Evolutionary conservation across 2,888 invertebrate species (phyloP).

Genomic region (Bombylius discolor): DNA sequence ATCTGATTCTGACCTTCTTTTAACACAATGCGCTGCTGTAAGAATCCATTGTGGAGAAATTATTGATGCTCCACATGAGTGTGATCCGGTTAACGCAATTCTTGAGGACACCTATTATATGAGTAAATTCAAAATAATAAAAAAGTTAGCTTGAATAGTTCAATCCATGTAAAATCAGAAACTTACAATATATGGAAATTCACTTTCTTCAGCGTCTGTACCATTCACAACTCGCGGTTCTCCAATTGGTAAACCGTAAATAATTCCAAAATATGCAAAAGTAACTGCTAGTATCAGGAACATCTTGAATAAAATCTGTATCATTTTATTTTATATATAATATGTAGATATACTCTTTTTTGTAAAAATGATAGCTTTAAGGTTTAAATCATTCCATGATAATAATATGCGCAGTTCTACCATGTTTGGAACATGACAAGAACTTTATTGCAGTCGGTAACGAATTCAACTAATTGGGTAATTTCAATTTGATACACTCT

Average conservation of each 20-base stretch:
- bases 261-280: too few species aligned
- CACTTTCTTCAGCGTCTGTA: conserved; percentile 20
- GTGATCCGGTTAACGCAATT: conserved; percentile 16
- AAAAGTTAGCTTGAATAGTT: neutral
- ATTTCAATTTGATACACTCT: too few species aligned
- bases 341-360: too few species aligned
- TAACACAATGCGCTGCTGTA: conserved; percentile 29
- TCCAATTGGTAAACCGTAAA: neutral
- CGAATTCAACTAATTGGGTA: too few species aligned
- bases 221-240: conserved; percentile 28
- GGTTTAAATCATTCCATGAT: too few species aligned
- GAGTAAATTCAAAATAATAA: neutral
- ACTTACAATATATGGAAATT: conserved; percentile 27
- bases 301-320: too few species aligned
- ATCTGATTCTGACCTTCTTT: neutral
- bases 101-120: conserved; percentile 15
- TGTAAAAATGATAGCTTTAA: too few species aligned
- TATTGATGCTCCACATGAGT: conserved; percentile 26
- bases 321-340: too few species aligned
- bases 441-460: too few species aligned
- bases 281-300: too few species aligned
- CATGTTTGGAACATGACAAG: too few species aligned
- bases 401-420: too few species aligned
- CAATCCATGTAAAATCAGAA: neutral
- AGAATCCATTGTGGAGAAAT: conserved; percentile 21